phyloP scores from a whole-genome alignment of 2,888 invertebrate species.

The Acrobasis repandana region DNA sequence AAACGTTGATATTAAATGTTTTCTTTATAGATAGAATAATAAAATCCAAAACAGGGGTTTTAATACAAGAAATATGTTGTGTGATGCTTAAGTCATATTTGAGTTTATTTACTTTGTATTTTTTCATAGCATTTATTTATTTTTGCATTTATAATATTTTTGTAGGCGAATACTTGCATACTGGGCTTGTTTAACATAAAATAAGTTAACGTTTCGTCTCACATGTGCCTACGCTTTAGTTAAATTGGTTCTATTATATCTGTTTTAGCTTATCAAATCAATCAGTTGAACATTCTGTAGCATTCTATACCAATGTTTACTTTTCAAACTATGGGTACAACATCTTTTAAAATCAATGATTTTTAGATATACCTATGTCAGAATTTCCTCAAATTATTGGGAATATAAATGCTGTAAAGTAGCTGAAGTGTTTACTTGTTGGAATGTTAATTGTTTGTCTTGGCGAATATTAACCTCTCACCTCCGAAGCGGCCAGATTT shows the following conservation, averaged over 20 bases:
- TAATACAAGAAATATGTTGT: background rate
- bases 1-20: constrained; percentile 10
- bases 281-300: background rate
- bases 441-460: background rate
- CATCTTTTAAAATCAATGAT: background rate
- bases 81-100: background rate
- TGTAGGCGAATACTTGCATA: background rate
- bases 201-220: background rate
- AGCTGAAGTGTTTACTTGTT: background rate
- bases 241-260: background rate
- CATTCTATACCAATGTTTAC: background rate
- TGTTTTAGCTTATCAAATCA: background rate
- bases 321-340: too few species aligned
- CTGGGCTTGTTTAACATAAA: background rate
- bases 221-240: background rate
- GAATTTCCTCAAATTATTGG: background rate
- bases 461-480: background rate
- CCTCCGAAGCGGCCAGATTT: too few species aligned
- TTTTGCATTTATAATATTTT: constrained; percentile 10
- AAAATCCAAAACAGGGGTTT: background rate
- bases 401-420: background rate
- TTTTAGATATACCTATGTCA: background rate
- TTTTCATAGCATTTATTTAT: constrained; percentile 7
- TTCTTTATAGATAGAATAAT: background rate
- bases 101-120: background rate